Conservation (phyloP, 2,888 invertebrate genomes). For the Timema cristinae region DNA sequence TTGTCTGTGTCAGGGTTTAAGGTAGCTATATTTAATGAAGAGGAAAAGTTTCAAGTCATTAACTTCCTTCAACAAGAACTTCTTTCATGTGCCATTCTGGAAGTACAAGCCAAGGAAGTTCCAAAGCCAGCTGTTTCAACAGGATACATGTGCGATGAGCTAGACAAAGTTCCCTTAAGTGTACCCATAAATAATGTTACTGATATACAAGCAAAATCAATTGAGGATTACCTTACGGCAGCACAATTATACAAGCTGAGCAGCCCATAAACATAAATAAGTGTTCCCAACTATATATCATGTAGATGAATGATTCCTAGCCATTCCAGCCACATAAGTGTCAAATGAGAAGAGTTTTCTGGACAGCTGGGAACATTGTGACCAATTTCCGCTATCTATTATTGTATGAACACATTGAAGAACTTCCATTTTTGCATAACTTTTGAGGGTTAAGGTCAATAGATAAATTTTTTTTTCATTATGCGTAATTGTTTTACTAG, state of each 20-base stretch:
- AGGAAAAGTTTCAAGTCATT: background rate
- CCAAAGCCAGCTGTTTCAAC: background rate
- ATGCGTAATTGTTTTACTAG: no score
- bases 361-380: background rate
- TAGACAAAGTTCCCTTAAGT: constrained; percentile 2
- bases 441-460: background rate
- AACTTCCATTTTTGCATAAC: background rate
- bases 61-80: background rate
- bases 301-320: background rate
- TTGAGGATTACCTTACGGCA: background rate
- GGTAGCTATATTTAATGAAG: background rate
- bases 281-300: background rate
- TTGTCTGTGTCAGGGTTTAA: background rate
- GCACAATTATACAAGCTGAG: background rate
- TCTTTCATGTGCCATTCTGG: no score
- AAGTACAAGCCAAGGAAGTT: no score
- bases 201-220: background rate
- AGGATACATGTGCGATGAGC: background rate
- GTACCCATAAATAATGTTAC: background rate
- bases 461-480: background rate
- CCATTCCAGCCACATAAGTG: background rate
- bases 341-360: constrained; percentile 4
- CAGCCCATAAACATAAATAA: background rate
- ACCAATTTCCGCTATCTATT: background rate
- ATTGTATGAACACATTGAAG: background rate